Percentiles rank a stretch among this genome's conserved stretches.
These are phyloP conservation scores for Patella pellucida DNA, from an alignment of 2,888 invertebrate genomes.

Conservation along the genomic window DNA sequence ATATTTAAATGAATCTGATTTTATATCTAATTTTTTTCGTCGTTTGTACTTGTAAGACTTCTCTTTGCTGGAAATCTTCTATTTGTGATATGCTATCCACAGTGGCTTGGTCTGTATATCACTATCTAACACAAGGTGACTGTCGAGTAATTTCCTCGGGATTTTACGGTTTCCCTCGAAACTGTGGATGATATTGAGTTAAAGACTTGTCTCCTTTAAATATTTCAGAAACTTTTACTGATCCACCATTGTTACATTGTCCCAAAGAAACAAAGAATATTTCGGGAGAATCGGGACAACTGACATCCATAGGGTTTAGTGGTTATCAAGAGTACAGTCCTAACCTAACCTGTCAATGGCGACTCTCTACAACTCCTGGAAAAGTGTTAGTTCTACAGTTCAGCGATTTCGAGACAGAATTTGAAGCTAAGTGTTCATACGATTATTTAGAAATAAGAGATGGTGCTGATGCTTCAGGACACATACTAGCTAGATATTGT, in stretches of 20 bases:
- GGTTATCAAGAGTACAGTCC: constrained; percentile 41
- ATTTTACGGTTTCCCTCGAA: no score
- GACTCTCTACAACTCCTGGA: constrained; percentile 46
- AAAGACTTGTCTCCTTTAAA: no score
- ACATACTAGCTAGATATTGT: constrained; percentile 41
- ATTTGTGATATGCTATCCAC: no score
- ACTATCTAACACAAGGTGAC: no score
- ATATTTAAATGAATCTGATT: no score
- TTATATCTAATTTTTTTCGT: no score
- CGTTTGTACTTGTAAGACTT: no score
- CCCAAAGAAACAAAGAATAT: constrained; percentile 1
- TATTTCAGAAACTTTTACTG: neutral
- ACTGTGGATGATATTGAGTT: no score
- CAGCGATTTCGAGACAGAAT: constrained; percentile 50
- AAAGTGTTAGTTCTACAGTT: constrained; percentile 50
- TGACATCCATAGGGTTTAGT: constrained; percentile 49
- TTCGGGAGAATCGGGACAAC: constrained; percentile 32
- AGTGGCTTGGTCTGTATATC: no score
- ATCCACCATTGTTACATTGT: neutral
- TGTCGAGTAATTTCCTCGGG: no score
- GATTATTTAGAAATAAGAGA: constrained; percentile 52
- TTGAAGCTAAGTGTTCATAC: constrained; percentile 43
- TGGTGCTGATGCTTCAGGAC: constrained; percentile 33
- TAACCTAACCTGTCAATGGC: constrained; percentile 53
- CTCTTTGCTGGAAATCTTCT: no score